Percentiles rank a stretch among this genome's conserved stretches.
These are phyloP conservation scores for Alectura lathami DNA, from an alignment of 2,113 vertebrate species.

Conservation along the genomic window DNA sequence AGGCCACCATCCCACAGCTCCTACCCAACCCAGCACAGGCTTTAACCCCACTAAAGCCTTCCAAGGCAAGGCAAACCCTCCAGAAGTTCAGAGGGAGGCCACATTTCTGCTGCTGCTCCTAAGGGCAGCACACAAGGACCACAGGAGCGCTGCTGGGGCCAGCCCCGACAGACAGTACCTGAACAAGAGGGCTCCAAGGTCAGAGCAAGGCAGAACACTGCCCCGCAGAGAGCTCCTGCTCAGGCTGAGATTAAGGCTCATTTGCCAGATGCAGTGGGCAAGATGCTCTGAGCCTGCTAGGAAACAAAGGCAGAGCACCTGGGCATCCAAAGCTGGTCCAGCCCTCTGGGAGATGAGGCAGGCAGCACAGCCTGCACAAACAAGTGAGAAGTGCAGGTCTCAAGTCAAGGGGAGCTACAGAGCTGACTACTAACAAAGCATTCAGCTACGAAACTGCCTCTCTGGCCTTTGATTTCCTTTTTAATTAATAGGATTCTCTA, in stretches of 20 bases:
- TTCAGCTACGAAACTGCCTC: not conserved
- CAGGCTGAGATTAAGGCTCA: not conserved
- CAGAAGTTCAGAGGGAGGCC: fast-evolving
- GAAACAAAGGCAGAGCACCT: not conserved
- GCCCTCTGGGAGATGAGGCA: not conserved
- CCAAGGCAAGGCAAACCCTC: not conserved
- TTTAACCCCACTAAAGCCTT: not conserved
- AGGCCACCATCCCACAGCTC: not conserved
- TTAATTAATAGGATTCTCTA: not conserved
- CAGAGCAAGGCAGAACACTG: too few species aligned
- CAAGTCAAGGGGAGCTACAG: fast-evolving
- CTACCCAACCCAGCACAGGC: not conserved
- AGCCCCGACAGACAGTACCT: not conserved
- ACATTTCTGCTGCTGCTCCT: not conserved
- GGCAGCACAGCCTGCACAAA: not conserved
- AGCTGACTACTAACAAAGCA: not conserved
- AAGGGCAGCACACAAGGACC: not conserved
- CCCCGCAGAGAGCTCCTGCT: not conserved
- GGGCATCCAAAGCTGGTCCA: not conserved
- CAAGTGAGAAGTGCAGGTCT: too few species aligned
- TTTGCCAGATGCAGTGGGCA: not conserved
- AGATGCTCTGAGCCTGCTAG: not conserved
- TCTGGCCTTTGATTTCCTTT: not conserved
- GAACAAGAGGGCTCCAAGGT: fast-evolving
- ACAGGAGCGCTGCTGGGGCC: not conserved